Conservation (phyloP, 2,888 invertebrate genomes). For the Lepas anatifera region DNA sequence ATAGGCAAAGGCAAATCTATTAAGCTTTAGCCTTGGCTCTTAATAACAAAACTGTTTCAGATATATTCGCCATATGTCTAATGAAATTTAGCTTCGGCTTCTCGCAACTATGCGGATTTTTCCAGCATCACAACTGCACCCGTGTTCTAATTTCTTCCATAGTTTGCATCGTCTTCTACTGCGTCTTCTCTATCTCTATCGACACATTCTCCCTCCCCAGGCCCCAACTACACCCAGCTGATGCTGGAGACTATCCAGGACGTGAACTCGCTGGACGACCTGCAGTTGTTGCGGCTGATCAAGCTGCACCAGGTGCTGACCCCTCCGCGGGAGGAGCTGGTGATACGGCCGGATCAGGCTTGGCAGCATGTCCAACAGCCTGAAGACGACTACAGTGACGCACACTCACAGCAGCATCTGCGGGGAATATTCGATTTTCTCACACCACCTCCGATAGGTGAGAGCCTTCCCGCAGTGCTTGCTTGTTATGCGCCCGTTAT, state of each 20-base stretch:
- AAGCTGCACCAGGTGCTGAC: slow-evolving; percentile 9
- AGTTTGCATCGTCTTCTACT: no score
- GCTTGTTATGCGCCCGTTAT: no score
- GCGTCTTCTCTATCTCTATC: no score
- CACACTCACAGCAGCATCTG: background rate
- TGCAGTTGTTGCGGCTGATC: background rate
- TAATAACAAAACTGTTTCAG: no score
- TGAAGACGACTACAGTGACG: background rate
- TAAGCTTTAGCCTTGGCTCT: no score
- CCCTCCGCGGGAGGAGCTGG: background rate
- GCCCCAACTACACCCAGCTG: background rate
- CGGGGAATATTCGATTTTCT: slow-evolving; percentile 14
- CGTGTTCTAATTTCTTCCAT: no score
- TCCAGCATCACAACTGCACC: no score
- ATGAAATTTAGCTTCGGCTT: no score
- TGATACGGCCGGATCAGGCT: background rate
- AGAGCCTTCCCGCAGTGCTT: no score
- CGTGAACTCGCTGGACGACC: background rate
- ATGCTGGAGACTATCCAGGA: background rate
- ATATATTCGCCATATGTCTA: no score
- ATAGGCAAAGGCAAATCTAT: no score
- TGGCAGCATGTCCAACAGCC: background rate
- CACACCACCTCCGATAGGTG: slow-evolving; percentile 4
- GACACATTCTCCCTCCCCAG: background rate
- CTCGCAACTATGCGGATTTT: no score